Base-by-base conservation (phyloP, 2,888 invertebrate species). In the Sphecodes monilicornis region DNA sequence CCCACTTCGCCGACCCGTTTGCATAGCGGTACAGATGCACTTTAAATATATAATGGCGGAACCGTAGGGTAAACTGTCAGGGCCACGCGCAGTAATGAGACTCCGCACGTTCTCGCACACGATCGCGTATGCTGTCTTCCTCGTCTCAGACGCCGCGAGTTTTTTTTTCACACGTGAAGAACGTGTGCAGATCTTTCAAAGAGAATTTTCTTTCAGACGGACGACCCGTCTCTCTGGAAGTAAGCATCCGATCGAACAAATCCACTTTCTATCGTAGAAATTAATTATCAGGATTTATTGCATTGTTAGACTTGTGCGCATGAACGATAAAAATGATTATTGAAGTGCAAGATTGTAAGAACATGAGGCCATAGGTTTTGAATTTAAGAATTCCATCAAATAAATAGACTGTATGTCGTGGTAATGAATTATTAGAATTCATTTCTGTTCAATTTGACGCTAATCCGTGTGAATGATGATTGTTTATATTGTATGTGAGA, bases 41-140 rank as follows among this genome's bases (percentile, higher is more conserved):
- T 86, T 90, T 87, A 90, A 90, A 88, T 90, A 88, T 90, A 86
- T 90, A 90, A 90, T 83, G 82, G 71, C 78, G 69, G 78, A 57
- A 86, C 82, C 84, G 78, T 73, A 81, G 84, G 79, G 82, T 81
- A 80, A 87, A 81, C 86, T 86, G 82, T 80, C 84, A 73, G 71
- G 60, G 72, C 71, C 88, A 86, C 72, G 75, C 78, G 90, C 50
- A 69, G 69, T 78, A 82, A 88, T 70, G 74, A 82, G 60, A 71
- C 22, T 46, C 46, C 6, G 69, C 26, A 39, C 41, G 78, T 39
- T 70, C 60, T 26, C 70, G 71, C 57, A 22, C 43, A 68, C 69
- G 41, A 26, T 54, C 39, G 13, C 39, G 36, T 71, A 66, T 70
- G 39, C 39, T 11, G 50, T 68, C 57, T 72, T 72, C 43, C 70